These are phyloP conservation scores for Gymnocephalus cernua DNA, from an alignment of 2,113 vertebrate species.

Conservation along the genomic window DNA sequence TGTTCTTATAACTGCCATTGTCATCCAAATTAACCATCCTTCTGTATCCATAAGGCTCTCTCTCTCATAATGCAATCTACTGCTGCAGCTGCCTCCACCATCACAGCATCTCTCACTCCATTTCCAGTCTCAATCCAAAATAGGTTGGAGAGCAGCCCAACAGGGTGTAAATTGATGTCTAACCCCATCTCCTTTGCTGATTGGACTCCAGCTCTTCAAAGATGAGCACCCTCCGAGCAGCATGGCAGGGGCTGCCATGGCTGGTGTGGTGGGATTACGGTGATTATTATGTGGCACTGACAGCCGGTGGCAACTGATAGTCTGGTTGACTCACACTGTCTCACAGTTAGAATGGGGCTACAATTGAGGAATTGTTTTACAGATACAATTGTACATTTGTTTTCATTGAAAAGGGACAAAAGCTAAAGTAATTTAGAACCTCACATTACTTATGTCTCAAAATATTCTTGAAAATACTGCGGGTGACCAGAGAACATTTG, in stretches of 20 bases:
- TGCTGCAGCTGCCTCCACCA: conserved; percentile 53
- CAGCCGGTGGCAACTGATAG: conserved; percentile 34
- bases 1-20: conserved; percentile 40
- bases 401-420: neutral
- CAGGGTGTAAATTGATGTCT: conserved; percentile 45
- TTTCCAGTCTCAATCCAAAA: conserved; percentile 45
- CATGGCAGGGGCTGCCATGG: conserved; percentile 14
- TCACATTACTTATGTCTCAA: neutral
- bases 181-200: conserved; percentile 47
- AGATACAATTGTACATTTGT: neutral
- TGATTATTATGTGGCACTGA: conserved; percentile 24
- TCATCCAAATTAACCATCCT: conserved; percentile 42
- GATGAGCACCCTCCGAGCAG: conserved; percentile 49
- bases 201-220: conserved; percentile 50
- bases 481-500: neutral
- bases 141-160: conserved; percentile 38
- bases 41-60: conserved; percentile 47
- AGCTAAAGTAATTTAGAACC: neutral
- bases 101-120: conserved; percentile 31
- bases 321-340: conserved; percentile 13
- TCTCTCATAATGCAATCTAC: conserved; percentile 53
- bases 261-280: conserved; percentile 45
- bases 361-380: conserved; percentile 2
- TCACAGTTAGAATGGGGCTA: neutral
- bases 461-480: neutral